Conservation (phyloP, 2,888 invertebrate species). For the Latrodectus elegans region DNA sequence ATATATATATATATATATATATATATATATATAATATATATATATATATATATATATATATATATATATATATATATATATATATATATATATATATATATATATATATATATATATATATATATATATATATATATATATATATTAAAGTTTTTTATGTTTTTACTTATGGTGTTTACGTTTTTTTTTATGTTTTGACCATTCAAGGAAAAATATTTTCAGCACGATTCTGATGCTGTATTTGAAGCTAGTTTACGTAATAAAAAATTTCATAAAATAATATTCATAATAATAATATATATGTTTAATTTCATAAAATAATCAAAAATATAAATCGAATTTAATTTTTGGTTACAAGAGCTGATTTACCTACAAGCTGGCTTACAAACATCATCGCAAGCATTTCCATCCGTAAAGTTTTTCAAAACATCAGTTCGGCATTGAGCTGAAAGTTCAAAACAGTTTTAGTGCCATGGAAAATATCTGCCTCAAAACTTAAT, state of each 20-base stretch:
- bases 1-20: too few species aligned
- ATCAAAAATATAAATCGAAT: not conserved
- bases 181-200: not conserved
- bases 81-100: too few species aligned
- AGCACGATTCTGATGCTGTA: not conserved
- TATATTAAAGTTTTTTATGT: not conserved
- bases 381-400: conserved; percentile 53
- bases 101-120: too few species aligned
- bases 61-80: too few species aligned
- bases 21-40: too few species aligned
- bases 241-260: not conserved
- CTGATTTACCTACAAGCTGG: conserved; percentile 50
- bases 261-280: not conserved
- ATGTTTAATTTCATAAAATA: too few species aligned
- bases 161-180: not conserved
- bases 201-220: not conserved
- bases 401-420: conserved; percentile 45
- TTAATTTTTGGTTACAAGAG: not conserved
- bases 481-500: too few species aligned
- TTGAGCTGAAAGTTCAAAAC: conserved; percentile 11
- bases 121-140: too few species aligned
- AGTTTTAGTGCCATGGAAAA: too few species aligned
- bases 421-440: conserved; percentile 36
- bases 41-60: too few species aligned
- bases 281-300: too few species aligned